Base-by-base conservation (phyloP, 2,888 invertebrate species). In the Stenurella melanura region DNA sequence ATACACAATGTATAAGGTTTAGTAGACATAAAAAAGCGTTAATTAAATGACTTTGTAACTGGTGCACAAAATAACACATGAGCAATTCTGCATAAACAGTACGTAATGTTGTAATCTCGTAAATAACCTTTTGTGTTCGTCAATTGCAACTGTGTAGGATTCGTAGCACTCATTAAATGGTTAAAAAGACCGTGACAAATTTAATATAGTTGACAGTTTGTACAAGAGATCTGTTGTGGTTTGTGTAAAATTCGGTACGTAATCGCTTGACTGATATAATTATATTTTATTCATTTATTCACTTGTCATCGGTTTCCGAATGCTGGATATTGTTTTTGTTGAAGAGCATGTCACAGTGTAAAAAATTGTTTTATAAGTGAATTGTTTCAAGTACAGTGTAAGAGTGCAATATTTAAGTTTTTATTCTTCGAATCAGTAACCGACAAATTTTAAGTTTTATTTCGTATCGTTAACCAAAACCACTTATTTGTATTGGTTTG, bases 101-200 rank as follows among this genome's bases (percentile, higher is more conserved):
- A 61, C 50, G n/a, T 50, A 50, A 63, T 58, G 72, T 50, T 38
- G 75, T 75, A 75, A 78, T 78, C 75, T 75, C 77, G 69, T 74
- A 78, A 75, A 77, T 73, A 75, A 26, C 66, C 66, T 78, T 79
- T 80, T 78, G 72, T 75, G 71, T 54, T 30, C 68, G 38, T 75
- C 77, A 78, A 78, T 78, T 78, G 74, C 69, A 63, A 67, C 70
- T 73, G 76, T 75, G 80, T 80, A 74, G 78, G 80, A 74, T 75
- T 72, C 15, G 38, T 58, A 70, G 67, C 34, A 70, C 38, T 73
- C 75, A 76, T 77, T 79, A 76, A 75, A 71, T 76, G 72, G 71
- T 71, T 79, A 66, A 78, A 78, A 42, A 64, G 68, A 69, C 61
- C 73, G 34, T 75, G 60, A 76, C 75, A 64, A 74, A 76, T 78